Conservation (phyloP, 1,140 invertebrate species). For the Dysdera silvatica region DNA sequence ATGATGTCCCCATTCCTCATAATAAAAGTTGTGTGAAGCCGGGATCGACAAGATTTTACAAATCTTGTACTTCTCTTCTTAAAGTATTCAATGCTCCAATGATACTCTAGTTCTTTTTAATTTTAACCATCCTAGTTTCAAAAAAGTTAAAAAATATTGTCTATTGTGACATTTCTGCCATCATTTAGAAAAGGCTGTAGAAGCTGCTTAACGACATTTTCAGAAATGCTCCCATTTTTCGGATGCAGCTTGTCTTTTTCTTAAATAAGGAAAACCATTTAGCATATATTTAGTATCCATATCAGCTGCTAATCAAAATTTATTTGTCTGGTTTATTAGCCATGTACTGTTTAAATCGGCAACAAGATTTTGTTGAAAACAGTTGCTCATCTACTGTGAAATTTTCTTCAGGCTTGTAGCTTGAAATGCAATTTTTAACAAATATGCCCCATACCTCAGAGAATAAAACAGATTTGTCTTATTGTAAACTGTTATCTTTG, state of each 20-base stretch:
- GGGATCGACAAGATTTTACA: not conserved
- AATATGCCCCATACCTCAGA: constrained; percentile 15
- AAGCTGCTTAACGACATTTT: not conserved
- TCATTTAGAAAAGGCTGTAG: not conserved
- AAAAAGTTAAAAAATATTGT: not conserved
- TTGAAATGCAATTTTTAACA: constrained; percentile 21
- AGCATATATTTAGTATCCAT: constrained; percentile 20
- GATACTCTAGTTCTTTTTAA: not conserved
- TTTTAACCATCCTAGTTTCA: not conserved
- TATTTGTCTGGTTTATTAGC: constrained; percentile 6
- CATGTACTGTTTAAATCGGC: constrained; percentile 24
- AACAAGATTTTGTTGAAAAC: constrained; percentile 13
- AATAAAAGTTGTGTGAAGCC: not conserved
- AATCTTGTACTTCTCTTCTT: not conserved
- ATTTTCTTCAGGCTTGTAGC: constrained; percentile 13
- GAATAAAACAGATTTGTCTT: constrained; percentile 23
- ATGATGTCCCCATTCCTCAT: not conserved
- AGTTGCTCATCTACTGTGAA: constrained; percentile 26
- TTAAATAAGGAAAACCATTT: not conserved
- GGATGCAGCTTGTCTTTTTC: not conserved
- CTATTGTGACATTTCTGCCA: not conserved
- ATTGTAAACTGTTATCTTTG: not conserved
- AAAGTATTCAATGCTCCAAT: constrained; percentile 4
- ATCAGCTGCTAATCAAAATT: constrained; percentile 20
- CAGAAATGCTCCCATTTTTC: not conserved